A percentile compares a stretch with the other conserved stretches of the same genome.
Evolutionary conservation across 2,797 vertebrate genomes (phyloP).

Genomic region (Malurus splendens): DNA sequence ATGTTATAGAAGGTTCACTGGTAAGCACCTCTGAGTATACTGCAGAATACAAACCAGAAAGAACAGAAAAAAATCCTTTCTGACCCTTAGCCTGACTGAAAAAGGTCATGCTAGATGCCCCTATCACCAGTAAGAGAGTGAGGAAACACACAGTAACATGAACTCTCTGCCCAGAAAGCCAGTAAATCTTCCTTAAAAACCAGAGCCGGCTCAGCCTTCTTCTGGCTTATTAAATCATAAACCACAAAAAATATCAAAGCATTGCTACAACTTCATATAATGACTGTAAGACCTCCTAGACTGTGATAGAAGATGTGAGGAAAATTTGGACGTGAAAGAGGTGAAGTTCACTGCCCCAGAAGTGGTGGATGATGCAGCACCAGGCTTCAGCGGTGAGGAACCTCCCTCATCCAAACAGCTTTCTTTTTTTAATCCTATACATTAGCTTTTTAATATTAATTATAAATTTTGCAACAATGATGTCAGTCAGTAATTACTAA

Average conservation of each 20-base stretch:
- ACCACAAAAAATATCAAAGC: background rate
- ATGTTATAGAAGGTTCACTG: background rate
- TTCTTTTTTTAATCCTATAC: background rate
- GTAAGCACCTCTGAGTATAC: background rate
- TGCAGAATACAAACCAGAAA: background rate
- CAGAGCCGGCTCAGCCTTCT: background rate
- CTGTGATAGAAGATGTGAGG: background rate
- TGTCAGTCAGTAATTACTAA: background rate
- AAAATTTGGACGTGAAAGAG: background rate
- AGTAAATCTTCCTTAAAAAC: slow-evolving; percentile 19
- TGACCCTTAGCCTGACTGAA: background rate
- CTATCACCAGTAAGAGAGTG: background rate
- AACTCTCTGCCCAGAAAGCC: background rate
- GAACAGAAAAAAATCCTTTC: background rate
- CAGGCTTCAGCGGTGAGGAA: background rate
- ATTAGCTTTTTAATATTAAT: background rate
- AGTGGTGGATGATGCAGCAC: background rate
- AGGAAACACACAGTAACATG: background rate
- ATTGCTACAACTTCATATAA: background rate
- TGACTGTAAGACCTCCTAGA: background rate
- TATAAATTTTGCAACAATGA: background rate
- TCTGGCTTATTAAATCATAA: slow-evolving; percentile 19
- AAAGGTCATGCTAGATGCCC: background rate
- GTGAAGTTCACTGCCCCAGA: background rate
- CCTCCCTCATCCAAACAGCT: background rate